phyloP scores from a whole-genome alignment of 2,113 vertebrate species.

The Pandion haliaetus region DNA sequence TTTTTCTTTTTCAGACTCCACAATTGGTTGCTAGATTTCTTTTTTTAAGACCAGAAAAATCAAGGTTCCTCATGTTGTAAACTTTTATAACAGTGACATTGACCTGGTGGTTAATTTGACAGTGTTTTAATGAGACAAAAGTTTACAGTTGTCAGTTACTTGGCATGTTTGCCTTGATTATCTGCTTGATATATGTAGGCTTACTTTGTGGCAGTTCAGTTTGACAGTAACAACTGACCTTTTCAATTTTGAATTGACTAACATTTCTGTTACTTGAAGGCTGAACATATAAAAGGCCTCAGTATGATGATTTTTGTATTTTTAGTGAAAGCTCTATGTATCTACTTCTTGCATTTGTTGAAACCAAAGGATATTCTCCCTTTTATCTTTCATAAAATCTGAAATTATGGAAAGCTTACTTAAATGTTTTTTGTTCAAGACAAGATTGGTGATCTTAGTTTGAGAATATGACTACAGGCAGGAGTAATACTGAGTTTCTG shows the following conservation, averaged over 20 bases:
- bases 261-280: constrained; percentile 31
- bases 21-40: background rate
- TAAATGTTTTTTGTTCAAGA: background rate
- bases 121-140: constrained; percentile 39
- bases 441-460: background rate
- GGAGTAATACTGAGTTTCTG: background rate
- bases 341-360: background rate
- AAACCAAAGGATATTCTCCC: background rate
- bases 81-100: constrained; percentile 8
- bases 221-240: constrained; percentile 63
- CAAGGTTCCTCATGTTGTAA: background rate
- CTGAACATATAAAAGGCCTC: background rate
- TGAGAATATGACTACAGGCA: background rate
- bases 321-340: background rate
- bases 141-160: constrained; percentile 53
- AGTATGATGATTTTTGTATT: constrained; percentile 33
- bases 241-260: constrained; percentile 51
- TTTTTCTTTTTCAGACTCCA: background rate
- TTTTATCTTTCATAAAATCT: background rate
- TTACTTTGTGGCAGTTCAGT: constrained; percentile 13
- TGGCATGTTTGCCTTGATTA: constrained; percentile 44
- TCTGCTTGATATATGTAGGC: background rate
- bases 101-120: constrained; percentile 48
- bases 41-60: background rate
- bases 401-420: background rate